Base-by-base conservation (phyloP, 2,797 vertebrate species). In the Pogonophryne albipinna region DNA sequence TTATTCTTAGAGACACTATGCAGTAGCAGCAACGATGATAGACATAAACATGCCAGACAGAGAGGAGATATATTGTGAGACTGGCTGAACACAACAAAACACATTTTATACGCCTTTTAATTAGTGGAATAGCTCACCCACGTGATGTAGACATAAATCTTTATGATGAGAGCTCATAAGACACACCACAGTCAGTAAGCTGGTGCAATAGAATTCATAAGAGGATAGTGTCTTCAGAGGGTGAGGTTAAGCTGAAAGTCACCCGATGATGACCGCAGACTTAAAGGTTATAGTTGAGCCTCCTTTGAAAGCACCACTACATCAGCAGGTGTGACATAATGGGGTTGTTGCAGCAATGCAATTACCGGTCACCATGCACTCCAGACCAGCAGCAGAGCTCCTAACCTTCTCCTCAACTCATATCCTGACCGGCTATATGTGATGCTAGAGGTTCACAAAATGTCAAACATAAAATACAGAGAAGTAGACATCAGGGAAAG, bases 1-100 rank as follows among this genome's bases (percentile, higher is more conserved):
- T 60, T 78, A 80, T 84, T 87, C 78, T 80, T 68, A 73, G 68
- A 82, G 66, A 50, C 58, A 49, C 57, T 14, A 17, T 31, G 41
- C 23, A 56, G 52, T 10, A 13, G 60, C 51, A 41, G 79, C 59
- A 76, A 60, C 70, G 46, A 84, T 68, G 75, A 76, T 53, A 47
- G 55, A 46, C 42, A 52, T 75, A 76, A 73, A 75, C 55, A 61
- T 51, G 49, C 53, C 76, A 63, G 53, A 76, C 64, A 17, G 10
- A 34, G 51, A 5, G 51, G 58, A 76, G 60, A 64, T 67, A 70
- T 46, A 47, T 59, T 11, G 17, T 67, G 13, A 67, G 51, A 41
- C 45, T 3, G 3, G 6, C n/a, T 31, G 53, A 80, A 80, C 47
- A 38, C 47, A n/a, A 6, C 50, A 51, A 17, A 76, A 74, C 20